Conservation (phyloP, 2,113 vertebrate species). For the Brachionichthys hirsutus region DNA sequence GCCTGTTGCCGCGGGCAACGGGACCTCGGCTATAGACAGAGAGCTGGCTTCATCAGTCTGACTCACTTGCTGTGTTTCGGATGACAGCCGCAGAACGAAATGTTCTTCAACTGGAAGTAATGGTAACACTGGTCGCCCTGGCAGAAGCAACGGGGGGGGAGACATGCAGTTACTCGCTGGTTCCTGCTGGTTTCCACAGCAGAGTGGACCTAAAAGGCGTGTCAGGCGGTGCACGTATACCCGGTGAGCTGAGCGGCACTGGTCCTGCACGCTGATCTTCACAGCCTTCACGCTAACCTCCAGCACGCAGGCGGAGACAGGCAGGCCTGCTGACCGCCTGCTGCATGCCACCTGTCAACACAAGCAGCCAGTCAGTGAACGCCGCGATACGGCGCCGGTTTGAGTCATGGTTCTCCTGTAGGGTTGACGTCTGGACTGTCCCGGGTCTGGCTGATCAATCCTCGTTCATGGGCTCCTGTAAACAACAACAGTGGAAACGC, state of each 20-base stretch:
- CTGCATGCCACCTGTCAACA: constrained; percentile 85
- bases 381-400: too few species aligned
- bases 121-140: constrained; percentile 91
- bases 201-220: too few species aligned
- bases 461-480: too few species aligned
- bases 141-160: not conserved
- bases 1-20: too few species aligned
- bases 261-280: constrained; percentile 82
- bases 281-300: constrained; percentile 90
- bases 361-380: too few species aligned
- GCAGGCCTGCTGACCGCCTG: constrained; percentile 80
- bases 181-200: too few species aligned
- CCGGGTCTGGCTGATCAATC: too few species aligned
- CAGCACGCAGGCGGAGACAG: constrained; percentile 86
- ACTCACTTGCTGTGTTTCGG: constrained; percentile 92
- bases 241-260: constrained; percentile 70
- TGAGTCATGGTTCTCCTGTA: too few species aligned
- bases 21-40: too few species aligned
- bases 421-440: too few species aligned
- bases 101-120: constrained; percentile 97
- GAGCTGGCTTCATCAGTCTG: not conserved
- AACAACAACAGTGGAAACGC: too few species aligned
- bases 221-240: constrained; percentile 51
- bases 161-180: too few species aligned
- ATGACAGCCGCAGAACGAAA: constrained; percentile 95